Percentiles rank a stretch among this genome's conserved stretches.
phyloP scores from a whole-genome alignment of 2,113 vertebrate genomes.

The mouse (Mus musculus) region GRCm39 chrX:46386501-46387000 shows the following conservation, averaged over 20 bases:
- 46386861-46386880: not conserved
- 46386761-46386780: not conserved
- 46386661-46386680: not conserved
- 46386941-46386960: not conserved
- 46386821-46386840: not conserved
- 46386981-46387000: not conserved
- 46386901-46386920: not conserved
- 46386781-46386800: not conserved
- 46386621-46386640: not conserved
- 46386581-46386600: not conserved
- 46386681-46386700: not conserved
- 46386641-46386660: not conserved
- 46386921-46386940: not conserved
- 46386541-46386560: no score
- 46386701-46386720: not conserved
- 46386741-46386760: not conserved
- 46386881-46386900: not conserved
- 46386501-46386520: no score
- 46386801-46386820: not conserved
- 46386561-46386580: not conserved
- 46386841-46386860: not conserved
- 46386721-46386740: slow-evolving; percentile 11
- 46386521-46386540: no score
- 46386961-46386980: not conserved
- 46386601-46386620: not conserved